These are phyloP conservation scores for Labia minor DNA, from an alignment of 2,888 invertebrate species.

Conservation along the genomic window DNA sequence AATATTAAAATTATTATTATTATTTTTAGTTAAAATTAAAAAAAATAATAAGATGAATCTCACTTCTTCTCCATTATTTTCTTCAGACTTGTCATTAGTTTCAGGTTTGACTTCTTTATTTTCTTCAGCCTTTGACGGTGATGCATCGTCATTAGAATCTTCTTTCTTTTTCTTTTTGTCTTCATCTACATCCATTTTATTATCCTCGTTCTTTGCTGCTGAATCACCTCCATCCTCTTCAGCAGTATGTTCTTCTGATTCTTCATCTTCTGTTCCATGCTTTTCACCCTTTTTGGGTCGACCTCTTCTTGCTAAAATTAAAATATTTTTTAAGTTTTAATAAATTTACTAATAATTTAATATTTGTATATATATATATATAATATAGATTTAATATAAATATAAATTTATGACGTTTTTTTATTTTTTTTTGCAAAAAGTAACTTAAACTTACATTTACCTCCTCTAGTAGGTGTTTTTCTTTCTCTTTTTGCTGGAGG, in stretches of 20 bases:
- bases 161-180: neutral
- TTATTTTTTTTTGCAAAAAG: too few species aligned
- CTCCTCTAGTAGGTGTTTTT: slow-evolving; percentile 27
- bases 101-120: neutral
- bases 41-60: too few species aligned
- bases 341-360: too few species aligned
- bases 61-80: slow-evolving; percentile 7
- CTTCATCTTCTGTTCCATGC: neutral
- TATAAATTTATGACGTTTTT: too few species aligned
- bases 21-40: too few species aligned
- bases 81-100: neutral
- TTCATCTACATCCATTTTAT: slow-evolving; percentile 1
- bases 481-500: slow-evolving; percentile 44
- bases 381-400: neutral
- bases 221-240: neutral
- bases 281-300: slow-evolving; percentile 1
- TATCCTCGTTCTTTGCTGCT: neutral
- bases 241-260: neutral
- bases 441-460: slow-evolving; percentile 19
- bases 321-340: too few species aligned
- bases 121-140: neutral
- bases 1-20: too few species aligned
- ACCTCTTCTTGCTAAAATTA: slow-evolving; percentile 1
- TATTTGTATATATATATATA: neutral
- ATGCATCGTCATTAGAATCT: neutral